Evolutionary conservation across 2,888 invertebrate species (phyloP), one percentile per base, ranked within the genome.

Genomic region (Acanthosoma haemorrhoidale): DNA sequence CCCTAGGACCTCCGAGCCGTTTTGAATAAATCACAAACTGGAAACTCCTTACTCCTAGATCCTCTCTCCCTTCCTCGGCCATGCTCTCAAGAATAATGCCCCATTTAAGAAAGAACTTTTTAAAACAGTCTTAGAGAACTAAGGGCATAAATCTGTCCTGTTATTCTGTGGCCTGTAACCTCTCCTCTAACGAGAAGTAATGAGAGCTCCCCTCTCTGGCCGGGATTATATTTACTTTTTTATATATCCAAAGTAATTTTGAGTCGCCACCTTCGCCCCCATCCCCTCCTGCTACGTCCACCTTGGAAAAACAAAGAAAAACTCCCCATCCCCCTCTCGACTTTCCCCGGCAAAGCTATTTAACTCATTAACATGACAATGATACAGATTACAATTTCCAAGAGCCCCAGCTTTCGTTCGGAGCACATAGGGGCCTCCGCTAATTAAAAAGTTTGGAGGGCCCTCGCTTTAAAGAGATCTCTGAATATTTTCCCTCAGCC

Each of bases 391-490:
- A 61, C 61, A 61, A 61, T 61, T 36, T 61, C 36, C 34, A 61
- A 36, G 21, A 21, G 61, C 36, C 32, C 59, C 6, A 6, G 8
- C 36, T 36, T 36, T 16, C 11, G 5, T 9, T n/a, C 31, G 18
- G 21, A 36, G 61, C 61, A 21, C 61, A 21, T 36, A 21, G 36
- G 61, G 21, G 61, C 16, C 51, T 6, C 36, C 32, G 18, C 34
- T 61, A 61, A 61, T 61, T 61, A 61, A 61, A 61, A 61, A 61
- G 61, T 61, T 61, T 61, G 32, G 61, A 61, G 61, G 18, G 61
- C 36, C 38, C 34, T 3, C 4, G 9, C 18, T 41, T 4, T 41
- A 4, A 16, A n/a, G 41, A n/a, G 11, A 18, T 4, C 32, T 18
- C 25, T 21, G 13, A 18, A 21, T 21, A 21, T 13, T 21, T 51